phyloP scores from a whole-genome alignment of 1,140 invertebrate genomes.

The Chrysopa pallens region DNA sequence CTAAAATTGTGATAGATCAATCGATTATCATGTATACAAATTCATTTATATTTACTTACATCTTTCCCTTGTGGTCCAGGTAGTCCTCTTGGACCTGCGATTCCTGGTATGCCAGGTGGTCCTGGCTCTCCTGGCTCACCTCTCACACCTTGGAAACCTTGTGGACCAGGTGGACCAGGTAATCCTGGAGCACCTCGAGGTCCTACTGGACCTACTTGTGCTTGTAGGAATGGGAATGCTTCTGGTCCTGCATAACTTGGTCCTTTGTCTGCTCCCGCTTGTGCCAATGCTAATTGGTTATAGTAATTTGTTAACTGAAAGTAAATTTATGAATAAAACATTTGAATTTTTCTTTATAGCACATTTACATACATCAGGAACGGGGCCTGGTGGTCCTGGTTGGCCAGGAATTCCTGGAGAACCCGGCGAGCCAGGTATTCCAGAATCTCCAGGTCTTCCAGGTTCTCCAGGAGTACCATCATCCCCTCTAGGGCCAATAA shows the following conservation, averaged over 20 bases:
- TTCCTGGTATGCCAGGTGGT: slow-evolving; percentile 37
- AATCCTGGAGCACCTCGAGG: slow-evolving; percentile 47
- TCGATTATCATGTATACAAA: slow-evolving; percentile 1
- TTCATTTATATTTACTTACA: slow-evolving; percentile 30
- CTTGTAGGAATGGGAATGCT: slow-evolving; percentile 56
- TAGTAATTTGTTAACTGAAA: slow-evolving; percentile 35
- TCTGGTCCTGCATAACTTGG: slow-evolving; percentile 34
- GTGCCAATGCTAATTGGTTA: slow-evolving; percentile 40
- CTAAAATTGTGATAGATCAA: slow-evolving; percentile 21
- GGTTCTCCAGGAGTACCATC: slow-evolving; percentile 31
- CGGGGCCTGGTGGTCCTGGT: slow-evolving; percentile 49
- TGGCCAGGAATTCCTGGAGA: slow-evolving; percentile 43
- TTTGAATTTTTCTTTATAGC: neutral
- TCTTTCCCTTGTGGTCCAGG: slow-evolving; percentile 60
- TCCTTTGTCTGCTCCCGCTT: slow-evolving; percentile 55
- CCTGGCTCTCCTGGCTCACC: slow-evolving; percentile 59
- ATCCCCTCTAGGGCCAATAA: slow-evolving; percentile 22
- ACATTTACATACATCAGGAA: slow-evolving; percentile 45
- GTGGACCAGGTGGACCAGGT: slow-evolving; percentile 45
- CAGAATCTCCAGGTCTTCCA: slow-evolving; percentile 38
- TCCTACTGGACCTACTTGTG: slow-evolving; percentile 54
- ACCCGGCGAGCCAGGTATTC: slow-evolving; percentile 41
- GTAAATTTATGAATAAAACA: slow-evolving; percentile 2
- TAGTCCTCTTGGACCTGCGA: slow-evolving; percentile 42
- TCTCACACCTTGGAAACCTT: slow-evolving; percentile 62